A percentile compares a stretch with the other conserved stretches of the same genome.
Conservation (phyloP, 2,888 invertebrate genomes). For the Noctua janthe region DNA sequence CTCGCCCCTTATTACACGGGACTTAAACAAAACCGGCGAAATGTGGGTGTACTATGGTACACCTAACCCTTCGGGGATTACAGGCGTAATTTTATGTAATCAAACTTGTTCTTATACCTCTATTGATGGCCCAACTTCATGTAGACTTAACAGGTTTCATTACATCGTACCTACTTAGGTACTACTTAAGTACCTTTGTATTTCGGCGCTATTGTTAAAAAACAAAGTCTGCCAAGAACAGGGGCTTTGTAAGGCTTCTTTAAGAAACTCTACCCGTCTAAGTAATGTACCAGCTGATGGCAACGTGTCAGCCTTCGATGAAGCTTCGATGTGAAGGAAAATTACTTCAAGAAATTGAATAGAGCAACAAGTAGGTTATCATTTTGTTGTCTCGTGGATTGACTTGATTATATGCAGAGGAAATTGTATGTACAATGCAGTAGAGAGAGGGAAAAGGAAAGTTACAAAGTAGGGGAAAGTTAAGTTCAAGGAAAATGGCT, state of each 20-base stretch:
- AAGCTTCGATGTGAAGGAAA: slow-evolving; percentile 73
- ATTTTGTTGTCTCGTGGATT: slow-evolving; percentile 51
- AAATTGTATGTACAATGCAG: slow-evolving; percentile 21
- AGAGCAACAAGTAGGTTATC: slow-evolving; percentile 58
- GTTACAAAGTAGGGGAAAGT: slow-evolving; percentile 33
- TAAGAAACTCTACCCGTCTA: slow-evolving; percentile 61
- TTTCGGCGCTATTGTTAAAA: slow-evolving; percentile 45
- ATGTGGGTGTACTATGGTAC: no score
- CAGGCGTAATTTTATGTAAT: background rate
- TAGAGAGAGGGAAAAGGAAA: slow-evolving; percentile 27
- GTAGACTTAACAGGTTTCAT: slow-evolving; percentile 28
- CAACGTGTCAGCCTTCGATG: slow-evolving; percentile 72
- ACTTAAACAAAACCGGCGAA: no score
- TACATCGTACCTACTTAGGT: slow-evolving; percentile 19
- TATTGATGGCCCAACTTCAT: background rate
- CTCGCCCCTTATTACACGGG: no score
- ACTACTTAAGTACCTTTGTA: slow-evolving; percentile 17
- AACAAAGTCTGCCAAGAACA: slow-evolving; percentile 36
- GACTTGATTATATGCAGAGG: slow-evolving; percentile 15
- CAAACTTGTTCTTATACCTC: background rate
- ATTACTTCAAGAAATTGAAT: slow-evolving; percentile 68
- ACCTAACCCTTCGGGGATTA: no score
- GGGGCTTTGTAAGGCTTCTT: slow-evolving; percentile 58
- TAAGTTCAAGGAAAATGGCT: slow-evolving; percentile 18
- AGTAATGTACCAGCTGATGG: slow-evolving; percentile 71